These are phyloP conservation scores for Catharus minimus DNA, from an alignment of 2,113 vertebrate genomes.

Conservation along the genomic window DNA sequence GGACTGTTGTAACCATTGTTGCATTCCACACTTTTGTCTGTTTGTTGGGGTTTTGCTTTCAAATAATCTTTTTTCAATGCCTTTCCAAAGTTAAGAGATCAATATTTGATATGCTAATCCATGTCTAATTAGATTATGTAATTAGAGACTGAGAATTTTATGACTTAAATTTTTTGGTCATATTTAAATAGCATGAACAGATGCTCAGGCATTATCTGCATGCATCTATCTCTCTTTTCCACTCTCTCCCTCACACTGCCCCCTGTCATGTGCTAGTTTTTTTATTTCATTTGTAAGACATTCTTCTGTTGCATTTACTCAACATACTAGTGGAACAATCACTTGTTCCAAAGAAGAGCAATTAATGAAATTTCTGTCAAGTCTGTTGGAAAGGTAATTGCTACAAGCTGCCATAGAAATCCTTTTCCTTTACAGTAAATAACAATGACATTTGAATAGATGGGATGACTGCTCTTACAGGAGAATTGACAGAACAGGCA, in stretches of 20 bases:
- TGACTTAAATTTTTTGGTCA: neutral
- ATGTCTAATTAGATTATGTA: neutral
- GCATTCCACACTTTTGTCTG: neutral
- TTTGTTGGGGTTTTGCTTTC: neutral
- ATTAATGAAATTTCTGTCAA: neutral
- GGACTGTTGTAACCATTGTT: neutral
- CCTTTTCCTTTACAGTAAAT: neutral
- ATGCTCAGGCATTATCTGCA: neutral
- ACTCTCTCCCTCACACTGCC: neutral
- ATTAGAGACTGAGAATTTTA: neutral
- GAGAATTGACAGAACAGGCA: neutral
- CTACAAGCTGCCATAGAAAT: neutral
- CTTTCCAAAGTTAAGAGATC: neutral
- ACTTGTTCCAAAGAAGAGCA: neutral
- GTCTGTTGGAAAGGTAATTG: neutral
- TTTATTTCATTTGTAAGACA: neutral
- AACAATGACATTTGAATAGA: neutral
- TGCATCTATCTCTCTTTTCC: neutral
- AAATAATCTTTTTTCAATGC: neutral
- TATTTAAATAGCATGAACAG: neutral
- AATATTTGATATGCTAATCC: neutral
- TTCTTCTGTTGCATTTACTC: neutral
- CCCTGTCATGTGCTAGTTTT: neutral
- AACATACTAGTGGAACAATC: neutral
- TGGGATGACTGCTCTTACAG: neutral